These are phyloP conservation scores for Trissonchulus sp. DNA, from an alignment of 2,888 invertebrate genomes.

Conservation along the genomic window DNA sequence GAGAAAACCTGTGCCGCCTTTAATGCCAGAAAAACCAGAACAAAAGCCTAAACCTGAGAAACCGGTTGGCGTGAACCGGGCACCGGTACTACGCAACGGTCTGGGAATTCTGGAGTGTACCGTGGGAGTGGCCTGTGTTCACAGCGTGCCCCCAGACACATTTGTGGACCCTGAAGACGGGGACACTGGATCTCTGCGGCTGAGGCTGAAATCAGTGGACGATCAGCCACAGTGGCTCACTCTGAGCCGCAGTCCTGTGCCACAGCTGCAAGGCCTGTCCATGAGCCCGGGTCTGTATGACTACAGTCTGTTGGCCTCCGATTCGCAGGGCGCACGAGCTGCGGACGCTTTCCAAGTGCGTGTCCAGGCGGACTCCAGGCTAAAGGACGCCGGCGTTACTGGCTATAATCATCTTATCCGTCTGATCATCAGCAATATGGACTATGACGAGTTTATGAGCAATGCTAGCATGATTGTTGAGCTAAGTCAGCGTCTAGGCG, in stretches of 20 bases:
- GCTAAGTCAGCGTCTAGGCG: background rate
- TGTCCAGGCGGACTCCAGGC: background rate
- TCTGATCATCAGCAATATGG: conserved; percentile 11
- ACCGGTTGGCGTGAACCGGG: background rate
- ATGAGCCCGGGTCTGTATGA: background rate
- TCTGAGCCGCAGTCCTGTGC: too few relatives aligned
- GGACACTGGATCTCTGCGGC: background rate
- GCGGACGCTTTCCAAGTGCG: conserved; percentile 17
- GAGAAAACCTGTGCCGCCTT: background rate
- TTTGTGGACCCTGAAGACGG: conserved; percentile 47
- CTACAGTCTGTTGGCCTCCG: conserved; percentile 20
- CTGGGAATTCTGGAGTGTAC: conserved; percentile 15
- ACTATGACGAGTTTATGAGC: background rate
- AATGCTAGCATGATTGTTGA: background rate
- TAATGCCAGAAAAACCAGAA: background rate
- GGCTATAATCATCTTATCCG: conserved; percentile 5
- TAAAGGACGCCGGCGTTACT: too few relatives aligned
- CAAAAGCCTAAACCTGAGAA: background rate
- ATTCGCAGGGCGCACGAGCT: background rate
- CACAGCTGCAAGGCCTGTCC: conserved; percentile 16
- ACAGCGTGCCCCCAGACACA: conserved; percentile 43
- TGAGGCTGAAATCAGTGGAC: background rate
- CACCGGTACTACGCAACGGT: background rate
- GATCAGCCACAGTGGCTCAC: background rate
- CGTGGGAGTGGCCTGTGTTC: conserved; percentile 26